Percentiles rank a stretch among this genome's conserved stretches.
phyloP scores from a whole-genome alignment of 2,888 invertebrate species.

The Pecten maximus region DNA sequence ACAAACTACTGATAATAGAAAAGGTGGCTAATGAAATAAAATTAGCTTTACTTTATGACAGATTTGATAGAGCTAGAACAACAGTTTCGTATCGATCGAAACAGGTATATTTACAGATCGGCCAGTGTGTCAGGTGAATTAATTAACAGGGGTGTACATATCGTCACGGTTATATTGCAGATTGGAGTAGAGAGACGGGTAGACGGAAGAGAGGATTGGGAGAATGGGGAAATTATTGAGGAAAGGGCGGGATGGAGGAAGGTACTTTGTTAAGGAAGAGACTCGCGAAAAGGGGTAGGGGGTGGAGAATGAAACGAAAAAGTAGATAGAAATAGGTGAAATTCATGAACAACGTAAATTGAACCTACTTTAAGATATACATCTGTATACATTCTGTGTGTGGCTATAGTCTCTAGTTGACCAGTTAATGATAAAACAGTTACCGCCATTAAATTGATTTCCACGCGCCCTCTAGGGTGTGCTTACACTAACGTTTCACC shows the following conservation, averaged over 20 bases:
- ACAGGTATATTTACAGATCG: not conserved
- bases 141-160: not conserved
- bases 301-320: not conserved
- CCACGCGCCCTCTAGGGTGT: not conserved
- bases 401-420: not conserved
- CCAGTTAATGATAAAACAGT: not conserved
- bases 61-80: slow-evolving; percentile 35
- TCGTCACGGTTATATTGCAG: not conserved
- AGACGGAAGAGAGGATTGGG: not conserved
- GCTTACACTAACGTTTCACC: not conserved
- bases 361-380: not conserved
- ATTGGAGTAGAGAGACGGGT: not conserved
- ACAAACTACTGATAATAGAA: slow-evolving; percentile 30
- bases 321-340: not conserved
- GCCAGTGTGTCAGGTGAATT: not conserved
- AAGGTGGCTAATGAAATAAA: slow-evolving; percentile 35
- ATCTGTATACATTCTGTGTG: not conserved
- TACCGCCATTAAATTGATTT: not conserved
- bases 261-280: not conserved
- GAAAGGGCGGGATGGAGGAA: not conserved
- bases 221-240: not conserved
- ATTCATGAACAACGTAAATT: not conserved
- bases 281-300: not conserved
- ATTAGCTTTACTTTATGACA: slow-evolving; percentile 35
- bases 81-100: slow-evolving; percentile 33